Conservation (phyloP, 2,888 invertebrate genomes). For the Elysia crispata region DNA sequence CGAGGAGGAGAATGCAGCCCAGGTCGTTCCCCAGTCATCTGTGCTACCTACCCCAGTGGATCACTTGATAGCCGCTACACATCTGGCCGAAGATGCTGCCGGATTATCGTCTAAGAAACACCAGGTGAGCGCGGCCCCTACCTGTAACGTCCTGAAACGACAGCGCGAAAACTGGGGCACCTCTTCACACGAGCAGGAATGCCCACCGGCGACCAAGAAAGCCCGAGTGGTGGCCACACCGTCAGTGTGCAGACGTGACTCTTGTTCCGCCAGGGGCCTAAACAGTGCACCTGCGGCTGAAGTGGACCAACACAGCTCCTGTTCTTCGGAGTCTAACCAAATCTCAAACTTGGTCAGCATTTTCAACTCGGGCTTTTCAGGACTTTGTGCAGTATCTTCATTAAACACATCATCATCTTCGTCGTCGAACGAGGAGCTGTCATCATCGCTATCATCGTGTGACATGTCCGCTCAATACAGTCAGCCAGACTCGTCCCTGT, state of each 20-base stretch:
- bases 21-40: too few species aligned
- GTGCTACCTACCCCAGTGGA: too few species aligned
- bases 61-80: slow-evolving; percentile 3
- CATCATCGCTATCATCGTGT: slow-evolving; percentile 18
- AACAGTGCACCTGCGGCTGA: slow-evolving; percentile 31
- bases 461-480: neutral
- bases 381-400: slow-evolving; percentile 57
- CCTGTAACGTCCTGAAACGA: slow-evolving; percentile 50
- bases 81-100: slow-evolving; percentile 4
- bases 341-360: slow-evolving; percentile 71
- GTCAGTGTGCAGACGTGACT: too few species aligned
- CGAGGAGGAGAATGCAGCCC: too few species aligned
- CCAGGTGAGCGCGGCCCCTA: neutral
- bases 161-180: slow-evolving; percentile 22
- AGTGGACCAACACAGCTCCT: neutral
- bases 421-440: slow-evolving; percentile 22
- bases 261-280: slow-evolving; percentile 9
- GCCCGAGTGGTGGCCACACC: slow-evolving; percentile 22
- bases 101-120: slow-evolving; percentile 11
- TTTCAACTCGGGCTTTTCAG: slow-evolving; percentile 72
- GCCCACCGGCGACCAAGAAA: slow-evolving; percentile 40
- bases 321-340: slow-evolving; percentile 63
- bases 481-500: slow-evolving; percentile 20
- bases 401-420: slow-evolving; percentile 1
- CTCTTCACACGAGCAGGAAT: slow-evolving; percentile 6